Percentiles rank a stretch among this genome's conserved stretches.
Conservation (phyloP, 2,888 invertebrate species). For the Laothoe populi region DNA sequence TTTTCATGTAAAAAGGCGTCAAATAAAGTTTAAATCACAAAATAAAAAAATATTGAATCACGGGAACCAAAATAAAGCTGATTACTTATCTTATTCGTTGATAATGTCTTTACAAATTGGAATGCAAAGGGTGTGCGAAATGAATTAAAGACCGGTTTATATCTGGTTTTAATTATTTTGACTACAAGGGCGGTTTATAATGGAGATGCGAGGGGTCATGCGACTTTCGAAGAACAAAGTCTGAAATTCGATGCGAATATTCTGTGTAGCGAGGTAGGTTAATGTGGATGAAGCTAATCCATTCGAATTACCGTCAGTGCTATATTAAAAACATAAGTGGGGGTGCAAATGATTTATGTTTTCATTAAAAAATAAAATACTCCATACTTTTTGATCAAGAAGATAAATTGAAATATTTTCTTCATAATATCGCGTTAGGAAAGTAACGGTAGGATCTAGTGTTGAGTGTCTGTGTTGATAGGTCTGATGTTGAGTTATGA, state of each 20-base stretch:
- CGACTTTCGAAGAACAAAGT: conserved; percentile 19
- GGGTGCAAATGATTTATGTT: conserved; percentile 57
- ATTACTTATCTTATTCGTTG: conserved; percentile 32
- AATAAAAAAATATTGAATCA: background rate
- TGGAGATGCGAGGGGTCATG: conserved; percentile 48
- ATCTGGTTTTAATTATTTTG: conserved; percentile 63
- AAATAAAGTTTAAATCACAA: background rate
- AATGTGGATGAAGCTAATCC: conserved; percentile 32
- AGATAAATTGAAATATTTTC: no score
- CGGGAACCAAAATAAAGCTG: conserved; percentile 10
- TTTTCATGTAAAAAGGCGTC: background rate
- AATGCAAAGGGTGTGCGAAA: conserved; percentile 44
- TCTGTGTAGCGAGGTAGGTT: conserved; percentile 41
- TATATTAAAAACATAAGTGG: conserved; percentile 63
- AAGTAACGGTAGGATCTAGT: no score
- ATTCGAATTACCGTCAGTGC: conserved; percentile 36
- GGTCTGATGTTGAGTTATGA: no score
- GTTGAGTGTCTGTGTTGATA: no score
- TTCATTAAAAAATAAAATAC: no score
- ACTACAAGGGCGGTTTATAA: conserved; percentile 58
- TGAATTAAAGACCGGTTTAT: conserved; percentile 61
- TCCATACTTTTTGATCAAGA: no score
- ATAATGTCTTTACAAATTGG: conserved; percentile 39
- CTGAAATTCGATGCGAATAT: conserved; percentile 31
- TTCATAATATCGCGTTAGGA: no score